Percentiles rank a stretch among this genome's conserved stretches.
phyloP scores from a whole-genome alignment of 2,797 vertebrate genomes.

The Lepus oiostolus region DNA sequence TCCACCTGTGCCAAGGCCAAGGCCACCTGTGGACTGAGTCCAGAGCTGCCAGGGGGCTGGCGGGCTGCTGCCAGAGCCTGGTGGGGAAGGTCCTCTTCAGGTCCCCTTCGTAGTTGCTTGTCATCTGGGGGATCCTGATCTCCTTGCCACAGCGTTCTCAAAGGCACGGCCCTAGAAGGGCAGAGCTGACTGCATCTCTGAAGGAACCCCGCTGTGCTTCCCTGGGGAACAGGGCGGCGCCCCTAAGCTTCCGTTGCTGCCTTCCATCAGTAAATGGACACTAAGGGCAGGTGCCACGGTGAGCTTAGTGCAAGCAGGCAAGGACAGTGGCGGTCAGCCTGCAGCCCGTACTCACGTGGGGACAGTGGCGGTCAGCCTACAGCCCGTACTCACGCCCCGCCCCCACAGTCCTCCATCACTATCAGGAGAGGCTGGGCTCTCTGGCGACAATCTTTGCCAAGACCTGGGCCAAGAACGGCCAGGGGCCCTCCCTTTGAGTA shows the following conservation, averaged over 20 bases:
- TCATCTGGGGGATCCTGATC: not conserved
- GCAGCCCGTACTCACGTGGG: not conserved
- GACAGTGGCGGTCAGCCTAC: not conserved
- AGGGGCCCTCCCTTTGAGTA: not conserved
- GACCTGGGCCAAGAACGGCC: not conserved
- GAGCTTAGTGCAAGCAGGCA: not conserved
- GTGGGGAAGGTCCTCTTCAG: not conserved
- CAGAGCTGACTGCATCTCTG: not conserved
- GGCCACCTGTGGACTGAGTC: not conserved
- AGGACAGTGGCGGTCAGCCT: not conserved
- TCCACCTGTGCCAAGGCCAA: not conserved
- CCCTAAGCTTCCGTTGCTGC: not conserved
- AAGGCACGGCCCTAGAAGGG: not conserved
- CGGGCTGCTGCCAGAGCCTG: not conserved
- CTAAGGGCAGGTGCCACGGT: not conserved
- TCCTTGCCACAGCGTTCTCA: not conserved
- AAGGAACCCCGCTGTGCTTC: not conserved
- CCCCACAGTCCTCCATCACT: not conserved
- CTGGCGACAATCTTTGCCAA: not conserved
- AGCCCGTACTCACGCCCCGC: not conserved
- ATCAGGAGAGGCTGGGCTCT: not conserved
- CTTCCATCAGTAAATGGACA: not conserved
- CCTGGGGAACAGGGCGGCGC: not conserved
- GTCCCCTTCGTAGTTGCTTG: slow-evolving; percentile 5
- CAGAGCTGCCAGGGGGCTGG: not conserved